phyloP scores from a whole-genome alignment of 2,113 vertebrate species.

The Peucedramus taeniatus region DNA sequence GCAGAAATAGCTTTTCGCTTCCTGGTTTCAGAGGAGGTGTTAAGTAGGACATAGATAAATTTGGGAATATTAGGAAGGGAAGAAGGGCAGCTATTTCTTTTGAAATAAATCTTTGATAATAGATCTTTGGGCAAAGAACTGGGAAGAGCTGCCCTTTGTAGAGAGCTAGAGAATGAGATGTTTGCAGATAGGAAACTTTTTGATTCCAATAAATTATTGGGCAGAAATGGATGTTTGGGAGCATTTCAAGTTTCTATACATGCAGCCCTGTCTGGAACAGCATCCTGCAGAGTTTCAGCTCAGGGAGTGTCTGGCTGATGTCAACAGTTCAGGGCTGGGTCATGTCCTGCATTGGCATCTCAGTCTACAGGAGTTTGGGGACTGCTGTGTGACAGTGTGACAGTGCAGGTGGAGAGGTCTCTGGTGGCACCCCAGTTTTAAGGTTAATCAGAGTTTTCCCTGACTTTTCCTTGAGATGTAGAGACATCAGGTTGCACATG shows the following conservation, averaged over 20 bases:
- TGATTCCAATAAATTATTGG: neutral
- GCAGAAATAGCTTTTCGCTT: neutral
- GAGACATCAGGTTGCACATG: neutral
- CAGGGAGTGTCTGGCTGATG: neutral
- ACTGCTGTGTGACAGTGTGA: neutral
- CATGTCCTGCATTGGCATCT: neutral
- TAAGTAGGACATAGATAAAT: slow-evolving; percentile 38
- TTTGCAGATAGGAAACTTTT: neutral
- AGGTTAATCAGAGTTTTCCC: neutral
- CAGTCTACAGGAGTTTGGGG: neutral
- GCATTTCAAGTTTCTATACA: neutral
- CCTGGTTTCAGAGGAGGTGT: neutral
- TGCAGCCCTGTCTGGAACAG: neutral
- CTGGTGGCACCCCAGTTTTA: neutral
- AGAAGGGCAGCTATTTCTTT: neutral
- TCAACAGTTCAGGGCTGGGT: neutral
- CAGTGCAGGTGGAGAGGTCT: neutral
- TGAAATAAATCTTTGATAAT: neutral
- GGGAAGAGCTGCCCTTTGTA: neutral
- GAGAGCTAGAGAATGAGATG: neutral
- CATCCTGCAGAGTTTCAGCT: neutral
- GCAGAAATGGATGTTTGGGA: neutral
- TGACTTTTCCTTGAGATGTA: neutral
- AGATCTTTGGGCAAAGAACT: neutral
- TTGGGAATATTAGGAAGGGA: slow-evolving; percentile 27